Conservation (phyloP, 2,797 vertebrate species). For the Acanthurus lineatus region DNA sequence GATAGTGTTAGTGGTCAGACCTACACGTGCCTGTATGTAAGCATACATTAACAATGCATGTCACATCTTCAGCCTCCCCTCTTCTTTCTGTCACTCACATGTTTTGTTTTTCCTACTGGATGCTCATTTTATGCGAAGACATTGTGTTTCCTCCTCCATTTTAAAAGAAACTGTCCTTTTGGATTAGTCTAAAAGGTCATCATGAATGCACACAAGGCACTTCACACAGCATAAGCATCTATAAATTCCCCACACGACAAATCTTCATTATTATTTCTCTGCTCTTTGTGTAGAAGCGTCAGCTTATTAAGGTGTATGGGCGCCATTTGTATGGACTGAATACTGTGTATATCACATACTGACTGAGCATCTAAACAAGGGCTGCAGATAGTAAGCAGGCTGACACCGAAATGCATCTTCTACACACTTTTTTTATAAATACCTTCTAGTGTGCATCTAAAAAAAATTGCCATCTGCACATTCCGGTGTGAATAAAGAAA, state of each 20-base stretch:
- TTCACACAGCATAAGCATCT: conserved; percentile 12
- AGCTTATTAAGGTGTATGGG: neutral
- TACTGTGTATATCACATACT: neutral
- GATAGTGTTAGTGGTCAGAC: neutral
- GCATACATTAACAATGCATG: conserved; percentile 10
- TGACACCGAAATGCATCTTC: neutral
- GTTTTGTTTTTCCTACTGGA: neutral
- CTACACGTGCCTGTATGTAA: neutral
- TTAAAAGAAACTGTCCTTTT: neutral
- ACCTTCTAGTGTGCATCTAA: neutral
- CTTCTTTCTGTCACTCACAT: neutral
- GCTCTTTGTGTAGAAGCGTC: neutral
- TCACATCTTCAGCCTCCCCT: conserved; percentile 23
- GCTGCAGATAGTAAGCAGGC: neutral
- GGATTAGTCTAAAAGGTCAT: conserved; percentile 38
- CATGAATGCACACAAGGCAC: conserved; percentile 2
- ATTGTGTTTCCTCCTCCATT: neutral
- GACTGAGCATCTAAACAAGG: neutral
- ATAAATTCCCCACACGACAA: conserved; percentile 30
- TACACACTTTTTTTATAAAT: neutral
- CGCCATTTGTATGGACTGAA: neutral
- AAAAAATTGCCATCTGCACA: neutral
- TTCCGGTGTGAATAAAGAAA: neutral
- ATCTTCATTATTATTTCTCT: neutral
- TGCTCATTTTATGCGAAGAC: conserved; percentile 11